Evolutionary conservation across 2,888 invertebrate genomes (phyloP), one percentile per base, ranked within the genome.

Genomic region (Strigamia transsilvanica): DNA sequence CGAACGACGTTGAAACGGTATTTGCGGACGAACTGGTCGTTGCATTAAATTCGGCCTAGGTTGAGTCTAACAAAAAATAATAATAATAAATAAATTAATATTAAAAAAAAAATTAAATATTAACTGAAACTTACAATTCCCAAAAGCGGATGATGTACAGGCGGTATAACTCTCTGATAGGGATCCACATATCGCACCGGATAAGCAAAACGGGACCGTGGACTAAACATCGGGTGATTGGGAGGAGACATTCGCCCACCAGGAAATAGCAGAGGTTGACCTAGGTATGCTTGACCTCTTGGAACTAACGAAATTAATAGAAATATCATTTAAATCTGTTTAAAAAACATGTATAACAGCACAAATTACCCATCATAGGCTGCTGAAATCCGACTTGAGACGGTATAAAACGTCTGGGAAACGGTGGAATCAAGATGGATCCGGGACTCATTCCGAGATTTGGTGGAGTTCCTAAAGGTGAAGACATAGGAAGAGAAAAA

Each of bases 361-460:
- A 78, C 32, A 6, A 78, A n/a, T 21, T 78, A 79, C 79, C 79
- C 34, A 79, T 79, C n/a, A 79, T 2, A 42, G 80, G 80, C 51
- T 46, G 42, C 4, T 41, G 51, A 21, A 42, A 42, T 42, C 80
- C 46, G 42, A 83, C 82, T 80, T 83, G 83, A 21, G 83, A 82
- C 27, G 83, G 82, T 27, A 83, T 66, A 78, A 83, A 46, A 21
- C 82, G 82, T 27, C 78, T 82, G 15, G 51, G 42, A 23, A 61
- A 79, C n/a, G 79, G 82, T 23, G 79, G 82, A 77, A 81, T 73
- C 66, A 82, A 23, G 46, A 82, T 42, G 34, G 82, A 78, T 32
- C 32, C 23, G 34, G 82, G 82, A 51, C 32, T 41, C 46, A 34
- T 23, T 38, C 66, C 82, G 15, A 80, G 56, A 18, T 41, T 79